Conservation (phyloP, 2,113 vertebrate genomes). For the Coptodon bakossiorum region DNA sequence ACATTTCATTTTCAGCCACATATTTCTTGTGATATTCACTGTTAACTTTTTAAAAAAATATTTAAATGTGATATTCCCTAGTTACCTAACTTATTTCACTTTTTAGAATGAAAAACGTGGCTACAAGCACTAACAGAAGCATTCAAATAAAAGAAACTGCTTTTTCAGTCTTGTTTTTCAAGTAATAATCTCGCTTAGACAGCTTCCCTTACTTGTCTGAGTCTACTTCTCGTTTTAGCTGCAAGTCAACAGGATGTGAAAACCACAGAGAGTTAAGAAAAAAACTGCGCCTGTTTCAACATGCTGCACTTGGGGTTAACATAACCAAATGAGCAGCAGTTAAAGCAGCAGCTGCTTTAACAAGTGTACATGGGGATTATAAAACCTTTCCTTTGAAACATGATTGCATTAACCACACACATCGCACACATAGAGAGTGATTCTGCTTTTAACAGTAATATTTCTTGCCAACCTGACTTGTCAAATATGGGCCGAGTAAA, state of each 20-base stretch:
- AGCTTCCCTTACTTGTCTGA: neutral
- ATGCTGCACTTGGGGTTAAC: conserved; percentile 35
- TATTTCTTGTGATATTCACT: neutral
- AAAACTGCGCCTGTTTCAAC: conserved; percentile 69
- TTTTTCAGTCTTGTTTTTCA: neutral
- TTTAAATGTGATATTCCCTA: neutral
- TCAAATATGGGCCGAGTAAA: conserved; percentile 40
- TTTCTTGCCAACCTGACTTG: neutral
- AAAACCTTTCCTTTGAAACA: neutral
- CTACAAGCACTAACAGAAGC: neutral
- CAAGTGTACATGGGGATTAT: neutral
- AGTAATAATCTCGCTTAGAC: neutral
- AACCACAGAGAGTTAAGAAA: conserved; percentile 68
- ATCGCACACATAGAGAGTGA: neutral
- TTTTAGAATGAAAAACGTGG: neutral
- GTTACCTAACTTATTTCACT: neutral
- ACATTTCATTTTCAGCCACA: neutral
- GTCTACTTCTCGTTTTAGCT: conserved; percentile 72
- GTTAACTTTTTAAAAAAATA: rapidly evolving
- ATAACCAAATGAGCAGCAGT: conserved; percentile 21
- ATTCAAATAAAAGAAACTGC: neutral
- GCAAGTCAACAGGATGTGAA: conserved; percentile 76
- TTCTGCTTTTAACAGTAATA: neutral
- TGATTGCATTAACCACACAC: neutral
- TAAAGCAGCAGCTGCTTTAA: neutral